phyloP scores from a whole-genome alignment of 2,888 invertebrate species.

The Drosophila paramelanica region DNA sequence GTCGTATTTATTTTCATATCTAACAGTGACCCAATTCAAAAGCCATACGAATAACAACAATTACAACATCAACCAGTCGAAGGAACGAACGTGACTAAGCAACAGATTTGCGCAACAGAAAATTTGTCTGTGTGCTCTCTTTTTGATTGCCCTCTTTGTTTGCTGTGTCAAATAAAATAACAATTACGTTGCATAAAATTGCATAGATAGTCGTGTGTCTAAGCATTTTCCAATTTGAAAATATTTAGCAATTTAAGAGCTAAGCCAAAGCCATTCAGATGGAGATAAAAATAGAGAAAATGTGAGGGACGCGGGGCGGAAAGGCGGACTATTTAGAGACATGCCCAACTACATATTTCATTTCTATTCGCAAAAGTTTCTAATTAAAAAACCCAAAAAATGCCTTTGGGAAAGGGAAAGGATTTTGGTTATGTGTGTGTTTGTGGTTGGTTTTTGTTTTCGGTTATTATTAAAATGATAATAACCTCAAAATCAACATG shows the following conservation, averaged over 20 bases:
- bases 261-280: conserved; percentile 17
- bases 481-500: conserved; percentile 73
- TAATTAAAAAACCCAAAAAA: conserved; percentile 68
- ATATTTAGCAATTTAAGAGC: conserved; percentile 60
- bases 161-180: conserved; percentile 62
- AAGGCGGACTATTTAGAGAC: not conserved
- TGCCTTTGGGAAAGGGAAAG: conserved; percentile 45
- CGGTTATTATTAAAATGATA: conserved; percentile 78
- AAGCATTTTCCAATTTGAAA: conserved; percentile 65
- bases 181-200: conserved; percentile 58
- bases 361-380: conserved; percentile 62
- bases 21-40: conserved; percentile 60
- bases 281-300: not conserved
- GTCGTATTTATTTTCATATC: conserved; percentile 52
- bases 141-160: conserved; percentile 41
- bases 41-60: conserved; percentile 21
- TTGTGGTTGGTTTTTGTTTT: conserved; percentile 59
- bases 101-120: conserved; percentile 47
- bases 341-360: conserved; percentile 51
- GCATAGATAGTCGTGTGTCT: conserved; percentile 36
- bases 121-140: conserved; percentile 6
- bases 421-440: conserved; percentile 20
- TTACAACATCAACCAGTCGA: conserved; percentile 16
- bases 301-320: not conserved
- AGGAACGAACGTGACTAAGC: conserved; percentile 60